A percentile compares a stretch with the other conserved stretches of the same genome.
These are phyloP conservation scores for Pseudomugil gertrudae DNA, from an alignment of 2,797 vertebrate genomes.

Conservation along the genomic window DNA sequence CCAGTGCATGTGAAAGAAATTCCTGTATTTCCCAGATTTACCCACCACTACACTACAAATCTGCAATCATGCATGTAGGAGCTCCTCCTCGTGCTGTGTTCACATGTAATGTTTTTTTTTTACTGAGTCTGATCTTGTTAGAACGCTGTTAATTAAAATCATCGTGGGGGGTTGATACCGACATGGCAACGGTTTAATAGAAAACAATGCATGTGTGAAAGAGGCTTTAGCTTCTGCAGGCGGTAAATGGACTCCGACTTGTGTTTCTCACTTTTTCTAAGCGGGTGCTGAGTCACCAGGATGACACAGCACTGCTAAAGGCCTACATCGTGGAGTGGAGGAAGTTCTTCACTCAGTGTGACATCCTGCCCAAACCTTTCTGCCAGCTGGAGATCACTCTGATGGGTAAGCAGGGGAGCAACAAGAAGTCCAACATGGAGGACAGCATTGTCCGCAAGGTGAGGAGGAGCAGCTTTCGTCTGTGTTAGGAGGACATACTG, in stretches of 20 bases:
- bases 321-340: slow-evolving; percentile 98
- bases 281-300: slow-evolving; percentile 97
- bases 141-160: no score
- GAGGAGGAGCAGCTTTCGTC: slow-evolving; percentile 29
- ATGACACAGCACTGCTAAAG: slow-evolving; percentile 95
- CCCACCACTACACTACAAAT: no score
- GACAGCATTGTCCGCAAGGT: slow-evolving; percentile 99
- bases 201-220: no score
- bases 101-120: no score
- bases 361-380: slow-evolving; percentile 98
- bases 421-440: slow-evolving; percentile 96
- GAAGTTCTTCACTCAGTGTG: slow-evolving; percentile 98
- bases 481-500: no score
- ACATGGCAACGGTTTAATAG: neutral
- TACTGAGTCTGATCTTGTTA: no score
- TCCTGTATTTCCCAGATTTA: no score
- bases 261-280: slow-evolving; percentile 52
- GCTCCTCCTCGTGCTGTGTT: no score
- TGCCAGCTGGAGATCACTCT: slow-evolving; percentile 96
- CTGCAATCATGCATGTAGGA: no score
- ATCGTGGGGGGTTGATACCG: no score
- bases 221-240: neutral
- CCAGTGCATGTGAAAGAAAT: no score
- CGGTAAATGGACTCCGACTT: neutral
- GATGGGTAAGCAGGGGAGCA: slow-evolving; percentile 92